Base-by-base conservation (phyloP, 2,797 vertebrate species). In the Esox masquinongy region DNA sequence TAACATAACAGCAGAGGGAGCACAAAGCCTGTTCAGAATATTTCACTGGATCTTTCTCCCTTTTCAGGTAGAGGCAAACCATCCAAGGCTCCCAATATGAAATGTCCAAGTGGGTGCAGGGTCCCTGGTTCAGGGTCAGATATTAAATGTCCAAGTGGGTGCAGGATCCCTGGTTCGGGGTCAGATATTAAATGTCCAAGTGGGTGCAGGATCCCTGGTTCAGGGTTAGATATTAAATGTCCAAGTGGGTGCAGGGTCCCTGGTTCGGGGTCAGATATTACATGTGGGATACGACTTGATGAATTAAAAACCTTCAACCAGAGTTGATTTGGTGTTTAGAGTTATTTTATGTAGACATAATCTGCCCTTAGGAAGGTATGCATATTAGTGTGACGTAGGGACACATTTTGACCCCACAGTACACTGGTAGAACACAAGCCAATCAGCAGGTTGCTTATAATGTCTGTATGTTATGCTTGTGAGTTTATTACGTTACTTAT, bases 1-100 rank as follows among this genome's bases (percentile, higher is more conserved):
- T 16, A 1, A 29, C 39, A 0, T 3, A 69, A 34, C 92, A 91
- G 80, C 80, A 91, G 92, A 87, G 82, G 90, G 87, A 56, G 66
- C 68, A 74, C 83, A 84, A 82, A 66, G 72, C 72, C 83, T 74
- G 66, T 72, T 80, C 4, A 77, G 19, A 69, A 74, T 72, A n/a
- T 69, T 34, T 68, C 66, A 39, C 17, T 1, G 63, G 26, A 6
- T 26, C 1, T 43, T 19, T 68, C 34, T 14, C 3, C 67, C 19
- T 34, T 53, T 7, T 16, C 17, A 49, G 34, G 1, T 53, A 5
- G 17, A 53, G 67, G 50, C 24, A 51, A 53, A 22, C 47, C 16
- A 5, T 29, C 29, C 51, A 16, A 53, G 16, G 26, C 49, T 53
- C 43, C 2, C 43, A 47, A 47, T 14, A 47, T 12, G 7, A 39